Evolutionary conservation across 2,797 vertebrate species (phyloP).

Genomic region (Bovichtus variegatus): DNA sequence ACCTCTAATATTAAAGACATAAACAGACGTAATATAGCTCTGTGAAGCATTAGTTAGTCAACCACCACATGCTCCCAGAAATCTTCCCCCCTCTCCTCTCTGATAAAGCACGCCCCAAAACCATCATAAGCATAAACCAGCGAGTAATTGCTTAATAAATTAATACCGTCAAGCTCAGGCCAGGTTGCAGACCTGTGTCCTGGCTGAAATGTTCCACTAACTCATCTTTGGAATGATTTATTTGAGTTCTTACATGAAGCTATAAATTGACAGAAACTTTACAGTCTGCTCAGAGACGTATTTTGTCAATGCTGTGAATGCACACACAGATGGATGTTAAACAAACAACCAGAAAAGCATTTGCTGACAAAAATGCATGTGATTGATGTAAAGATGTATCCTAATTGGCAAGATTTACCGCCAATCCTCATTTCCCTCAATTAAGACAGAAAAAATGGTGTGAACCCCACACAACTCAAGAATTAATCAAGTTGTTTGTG

Average conservation of each 20-base stretch:
- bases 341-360: neutral
- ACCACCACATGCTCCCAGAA: neutral
- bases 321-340: neutral
- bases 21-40: neutral
- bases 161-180: constrained; percentile 41
- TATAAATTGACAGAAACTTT: constrained; percentile 11
- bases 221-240: constrained; percentile 29
- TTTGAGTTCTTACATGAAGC: constrained; percentile 8
- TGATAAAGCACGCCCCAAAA: constrained; percentile 23
- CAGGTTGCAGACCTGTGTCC: constrained; percentile 37
- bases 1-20: neutral
- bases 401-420: neutral
- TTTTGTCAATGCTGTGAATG: neutral
- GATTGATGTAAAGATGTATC: neutral
- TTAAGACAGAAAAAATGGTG: neutral
- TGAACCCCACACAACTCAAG: neutral
- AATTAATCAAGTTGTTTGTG: neutral
- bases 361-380: neutral
- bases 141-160: constrained; percentile 48
- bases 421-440: neutral
- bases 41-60: neutral
- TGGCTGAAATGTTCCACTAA: neutral
- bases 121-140: constrained; percentile 25
- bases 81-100: constrained; percentile 2
- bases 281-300: constrained; percentile 4